phyloP scores from a whole-genome alignment of 92 coral and sea anemone species.

The Parazoanthus swiftii region DNA sequence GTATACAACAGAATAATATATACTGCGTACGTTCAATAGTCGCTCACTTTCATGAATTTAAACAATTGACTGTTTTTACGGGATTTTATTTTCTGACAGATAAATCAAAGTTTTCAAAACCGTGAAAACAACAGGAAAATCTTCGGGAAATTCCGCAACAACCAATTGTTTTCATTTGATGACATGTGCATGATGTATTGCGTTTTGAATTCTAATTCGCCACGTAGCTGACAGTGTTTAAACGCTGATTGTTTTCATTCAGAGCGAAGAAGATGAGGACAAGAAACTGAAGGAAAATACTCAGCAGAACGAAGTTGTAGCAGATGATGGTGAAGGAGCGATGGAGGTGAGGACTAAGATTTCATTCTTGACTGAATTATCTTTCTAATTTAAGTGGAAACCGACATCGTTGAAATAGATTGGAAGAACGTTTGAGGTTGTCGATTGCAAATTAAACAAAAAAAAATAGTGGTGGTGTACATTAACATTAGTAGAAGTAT shows the following conservation, averaged over 20 bases:
- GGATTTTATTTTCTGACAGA: background rate
- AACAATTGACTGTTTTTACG: background rate
- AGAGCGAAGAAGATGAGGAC: slow-evolving; percentile 93
- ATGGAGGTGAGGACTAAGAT: slow-evolving; percentile 60
- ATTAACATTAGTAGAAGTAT: background rate
- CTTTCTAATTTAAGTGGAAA: background rate
- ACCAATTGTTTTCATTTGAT: background rate
- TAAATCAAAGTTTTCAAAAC: background rate
- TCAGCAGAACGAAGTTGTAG: slow-evolving; percentile 82
- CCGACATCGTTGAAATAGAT: background rate
- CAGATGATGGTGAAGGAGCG: slow-evolving; percentile 61
- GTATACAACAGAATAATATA: background rate
- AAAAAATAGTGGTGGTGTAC: background rate
- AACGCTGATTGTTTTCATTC: background rate
- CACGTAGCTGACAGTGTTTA: background rate
- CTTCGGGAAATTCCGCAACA: slow-evolving; percentile 1
- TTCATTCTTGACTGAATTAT: background rate
- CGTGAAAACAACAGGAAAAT: background rate
- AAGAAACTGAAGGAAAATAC: slow-evolving; percentile 87
- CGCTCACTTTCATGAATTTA: background rate
- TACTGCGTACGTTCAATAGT: background rate
- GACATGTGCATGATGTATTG: background rate
- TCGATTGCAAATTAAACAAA: background rate
- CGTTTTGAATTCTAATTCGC: background rate
- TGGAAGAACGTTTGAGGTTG: background rate